phyloP scores from a whole-genome alignment of 2,888 invertebrate genomes.

The Rhaphigaster nebulosa region DNA sequence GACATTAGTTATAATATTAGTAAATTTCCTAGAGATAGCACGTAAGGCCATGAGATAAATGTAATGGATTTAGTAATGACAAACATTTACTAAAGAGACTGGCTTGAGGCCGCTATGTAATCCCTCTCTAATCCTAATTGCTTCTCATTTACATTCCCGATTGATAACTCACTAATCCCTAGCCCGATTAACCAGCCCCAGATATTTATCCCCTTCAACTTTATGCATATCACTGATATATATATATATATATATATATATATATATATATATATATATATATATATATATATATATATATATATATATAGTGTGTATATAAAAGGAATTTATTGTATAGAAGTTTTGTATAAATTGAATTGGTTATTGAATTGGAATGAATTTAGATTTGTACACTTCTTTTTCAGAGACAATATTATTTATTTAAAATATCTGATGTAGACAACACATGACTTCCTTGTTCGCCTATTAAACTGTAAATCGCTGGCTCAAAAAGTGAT shows the following conservation, averaged over 20 bases:
- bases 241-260: background rate
- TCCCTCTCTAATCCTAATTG: constrained; percentile 27
- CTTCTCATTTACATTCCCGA: constrained; percentile 30
- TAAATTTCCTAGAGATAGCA: background rate
- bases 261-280: no score
- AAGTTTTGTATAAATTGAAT: no score
- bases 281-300: no score
- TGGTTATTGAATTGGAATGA: no score
- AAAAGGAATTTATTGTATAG: no score
- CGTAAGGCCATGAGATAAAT: background rate
- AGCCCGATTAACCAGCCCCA: background rate
- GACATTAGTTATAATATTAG: background rate
- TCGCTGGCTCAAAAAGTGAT: no score
- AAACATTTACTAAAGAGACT: constrained; percentile 16
- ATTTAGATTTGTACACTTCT: no score
- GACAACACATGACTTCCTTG: no score
- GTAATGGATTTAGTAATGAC: constrained; percentile 22
- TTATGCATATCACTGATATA: background rate
- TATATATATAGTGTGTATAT: no score
- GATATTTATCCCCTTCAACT: background rate
- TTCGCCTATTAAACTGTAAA: no score
- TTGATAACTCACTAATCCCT: constrained; percentile 16
- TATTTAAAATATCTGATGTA: no score
- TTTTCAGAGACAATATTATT: no score
- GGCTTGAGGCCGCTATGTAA: background rate